Percentiles rank a stretch among this genome's conserved stretches.
Evolutionary conservation across 2,888 invertebrate species (phyloP).

Genomic region (Ptilodon capucinus): DNA sequence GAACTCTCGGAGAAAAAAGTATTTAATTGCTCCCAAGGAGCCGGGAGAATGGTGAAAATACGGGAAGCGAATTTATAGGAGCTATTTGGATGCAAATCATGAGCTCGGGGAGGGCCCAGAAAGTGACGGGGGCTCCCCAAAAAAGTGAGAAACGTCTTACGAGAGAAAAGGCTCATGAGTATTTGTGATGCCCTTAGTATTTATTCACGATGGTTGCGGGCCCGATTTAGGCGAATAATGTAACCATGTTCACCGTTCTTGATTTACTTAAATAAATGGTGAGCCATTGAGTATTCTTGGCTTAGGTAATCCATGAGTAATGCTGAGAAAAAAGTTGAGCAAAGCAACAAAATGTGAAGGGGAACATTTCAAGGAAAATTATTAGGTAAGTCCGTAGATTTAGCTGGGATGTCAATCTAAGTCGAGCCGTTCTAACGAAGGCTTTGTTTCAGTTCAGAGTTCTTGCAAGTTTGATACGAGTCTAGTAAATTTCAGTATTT

Average conservation of each 20-base stretch:
- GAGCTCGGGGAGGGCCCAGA: constrained; percentile 68
- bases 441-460: too few relatives aligned
- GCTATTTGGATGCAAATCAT: constrained; percentile 82
- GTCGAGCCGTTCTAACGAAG: too few relatives aligned
- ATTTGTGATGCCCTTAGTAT: constrained; percentile 60
- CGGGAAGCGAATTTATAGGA: constrained; percentile 80
- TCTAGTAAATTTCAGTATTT: too few relatives aligned
- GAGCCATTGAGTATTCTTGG: background rate
- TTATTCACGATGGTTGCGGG: constrained; percentile 58
- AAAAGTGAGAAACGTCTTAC: constrained; percentile 78
- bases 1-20: constrained; percentile 68
- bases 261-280: constrained; percentile 24
- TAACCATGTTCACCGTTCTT: constrained; percentile 38
- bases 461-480: too few relatives aligned
- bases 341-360: background rate
- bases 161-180: constrained; percentile 65
- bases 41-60: constrained; percentile 77
- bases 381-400: too few relatives aligned
- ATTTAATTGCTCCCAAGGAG: constrained; percentile 81
- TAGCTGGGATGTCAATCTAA: too few relatives aligned
- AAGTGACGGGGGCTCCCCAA: constrained; percentile 69
- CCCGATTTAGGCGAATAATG: constrained; percentile 46
- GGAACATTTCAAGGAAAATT: too few relatives aligned
- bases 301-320: background rate
- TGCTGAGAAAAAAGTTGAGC: background rate